Evolutionary conservation across 2,888 invertebrate species (phyloP).

Genomic region (Plebejus anna): DNA sequence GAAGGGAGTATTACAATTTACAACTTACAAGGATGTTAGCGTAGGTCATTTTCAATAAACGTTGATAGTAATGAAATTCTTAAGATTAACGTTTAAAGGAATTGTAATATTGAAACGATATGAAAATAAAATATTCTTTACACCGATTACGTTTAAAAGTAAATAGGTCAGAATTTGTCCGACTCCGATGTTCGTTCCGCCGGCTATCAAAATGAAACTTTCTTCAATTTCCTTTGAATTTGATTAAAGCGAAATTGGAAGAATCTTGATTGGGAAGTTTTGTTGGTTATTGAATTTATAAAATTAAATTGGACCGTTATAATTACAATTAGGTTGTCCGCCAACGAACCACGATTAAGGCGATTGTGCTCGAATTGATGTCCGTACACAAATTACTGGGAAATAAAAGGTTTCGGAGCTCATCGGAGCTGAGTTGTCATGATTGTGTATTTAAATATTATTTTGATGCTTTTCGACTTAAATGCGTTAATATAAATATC

Average conservation of each 20-base stretch:
- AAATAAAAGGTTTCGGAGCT: neutral
- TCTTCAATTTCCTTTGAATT: slow-evolving; percentile 59
- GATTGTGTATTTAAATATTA: neutral
- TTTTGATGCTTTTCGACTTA: neutral
- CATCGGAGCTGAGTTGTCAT: neutral
- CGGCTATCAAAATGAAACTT: slow-evolving; percentile 55
- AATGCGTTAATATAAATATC: neutral
- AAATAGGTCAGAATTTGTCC: slow-evolving; percentile 17
- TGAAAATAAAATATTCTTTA: neutral
- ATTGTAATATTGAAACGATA: neutral
- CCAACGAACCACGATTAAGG: slow-evolving; percentile 9
- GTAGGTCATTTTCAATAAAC: neutral
- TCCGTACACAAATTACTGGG: neutral
- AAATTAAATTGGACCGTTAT: slow-evolving; percentile 25
- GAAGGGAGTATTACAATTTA: no score
- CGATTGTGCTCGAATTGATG: slow-evolving; percentile 4
- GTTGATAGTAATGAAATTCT: neutral
- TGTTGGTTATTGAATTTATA: slow-evolving; percentile 32
- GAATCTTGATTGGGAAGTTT: slow-evolving; percentile 41
- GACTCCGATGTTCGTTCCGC: slow-evolving; percentile 8
- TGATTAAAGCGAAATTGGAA: slow-evolving; percentile 56
- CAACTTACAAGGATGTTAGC: neutral
- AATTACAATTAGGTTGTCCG: slow-evolving; percentile 26
- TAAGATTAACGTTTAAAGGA: neutral
- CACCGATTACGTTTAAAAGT: neutral